phyloP scores from a whole-genome alignment of 1,140 invertebrate species.

The Lordiphosa clarofinis region DNA sequence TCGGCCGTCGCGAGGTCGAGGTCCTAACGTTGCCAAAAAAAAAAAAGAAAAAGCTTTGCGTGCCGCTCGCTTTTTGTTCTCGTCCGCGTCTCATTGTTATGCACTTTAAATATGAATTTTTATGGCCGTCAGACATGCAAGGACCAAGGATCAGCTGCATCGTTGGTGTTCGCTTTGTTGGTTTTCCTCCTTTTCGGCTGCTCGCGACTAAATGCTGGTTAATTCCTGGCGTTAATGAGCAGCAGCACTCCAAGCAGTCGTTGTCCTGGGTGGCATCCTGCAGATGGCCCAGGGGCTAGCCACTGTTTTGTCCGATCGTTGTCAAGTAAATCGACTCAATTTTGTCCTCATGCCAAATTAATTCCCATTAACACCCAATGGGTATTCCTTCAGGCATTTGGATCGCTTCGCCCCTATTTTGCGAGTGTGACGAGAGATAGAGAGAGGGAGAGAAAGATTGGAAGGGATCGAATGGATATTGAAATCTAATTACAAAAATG shows the following conservation, averaged over 20 bases:
- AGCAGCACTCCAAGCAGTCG: conserved; percentile 27
- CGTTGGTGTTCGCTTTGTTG: conserved; percentile 40
- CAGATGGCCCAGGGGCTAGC: conserved; percentile 24
- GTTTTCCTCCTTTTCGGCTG: conserved; percentile 27
- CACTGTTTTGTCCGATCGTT: conserved; percentile 10
- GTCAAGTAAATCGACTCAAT: conserved; percentile 6
- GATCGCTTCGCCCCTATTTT: background rate
- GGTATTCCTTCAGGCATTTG: conserved; percentile 1
- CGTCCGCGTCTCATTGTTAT: conserved; percentile 62
- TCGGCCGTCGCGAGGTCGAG: background rate
- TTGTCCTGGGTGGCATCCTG: conserved; percentile 30
- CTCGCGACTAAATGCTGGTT: conserved; percentile 59
- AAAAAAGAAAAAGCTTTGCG: conserved; percentile 46
- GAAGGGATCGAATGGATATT: no score
- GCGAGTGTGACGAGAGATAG: no score
- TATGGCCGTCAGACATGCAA: conserved; percentile 63
- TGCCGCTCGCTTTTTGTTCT: conserved; percentile 53
- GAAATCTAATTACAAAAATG: no score
- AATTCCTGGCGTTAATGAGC: conserved; percentile 69
- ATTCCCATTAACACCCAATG: conserved; percentile 31
- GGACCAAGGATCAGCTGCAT: conserved; percentile 11
- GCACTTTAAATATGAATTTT: conserved; percentile 74
- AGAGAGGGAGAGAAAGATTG: no score
- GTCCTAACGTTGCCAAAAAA: conserved; percentile 39
- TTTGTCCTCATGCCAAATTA: conserved; percentile 22